phyloP scores from a whole-genome alignment of 2,888 invertebrate species.

The Oxycera nigricornis region DNA sequence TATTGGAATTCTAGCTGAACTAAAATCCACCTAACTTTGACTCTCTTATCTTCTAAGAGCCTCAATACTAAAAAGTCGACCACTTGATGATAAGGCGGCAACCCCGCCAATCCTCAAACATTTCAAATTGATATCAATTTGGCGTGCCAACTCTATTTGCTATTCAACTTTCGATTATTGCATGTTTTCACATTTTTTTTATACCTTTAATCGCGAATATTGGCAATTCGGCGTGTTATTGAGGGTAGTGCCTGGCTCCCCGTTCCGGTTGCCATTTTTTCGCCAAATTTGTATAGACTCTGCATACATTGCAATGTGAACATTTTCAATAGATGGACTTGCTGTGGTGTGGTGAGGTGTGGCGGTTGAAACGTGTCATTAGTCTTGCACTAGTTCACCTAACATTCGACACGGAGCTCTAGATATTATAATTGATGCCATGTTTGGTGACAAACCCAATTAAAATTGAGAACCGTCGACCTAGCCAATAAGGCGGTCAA shows the following conservation, averaged over 20 bases:
- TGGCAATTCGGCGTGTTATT: background rate
- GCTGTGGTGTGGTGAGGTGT: background rate
- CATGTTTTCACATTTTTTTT: constrained; percentile 22
- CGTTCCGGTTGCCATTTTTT: background rate
- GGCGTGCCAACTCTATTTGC: background rate
- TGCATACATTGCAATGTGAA: background rate
- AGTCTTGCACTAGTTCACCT: constrained; percentile 29
- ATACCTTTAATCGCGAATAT: constrained; percentile 20
- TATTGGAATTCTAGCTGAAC: too few species aligned
- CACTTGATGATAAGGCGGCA: too few species aligned
- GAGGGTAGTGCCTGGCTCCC: background rate
- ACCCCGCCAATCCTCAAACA: background rate
- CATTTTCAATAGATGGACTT: background rate
- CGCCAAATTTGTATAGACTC: background rate
- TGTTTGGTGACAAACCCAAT: constrained; percentile 29
- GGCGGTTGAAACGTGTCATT: constrained; percentile 11
- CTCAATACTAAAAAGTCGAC: too few species aligned
- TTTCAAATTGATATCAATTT: background rate
- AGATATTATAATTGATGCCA: constrained; percentile 30
- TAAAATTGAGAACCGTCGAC: background rate
- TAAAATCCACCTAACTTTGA: too few species aligned
- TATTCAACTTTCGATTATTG: constrained; percentile 33
- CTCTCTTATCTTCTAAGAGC: too few species aligned
- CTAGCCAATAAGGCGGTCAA: background rate
- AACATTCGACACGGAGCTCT: constrained; percentile 2